Base-by-base conservation (phyloP, 2,797 vertebrate genomes). In the Enteromius mattozi region DNA sequence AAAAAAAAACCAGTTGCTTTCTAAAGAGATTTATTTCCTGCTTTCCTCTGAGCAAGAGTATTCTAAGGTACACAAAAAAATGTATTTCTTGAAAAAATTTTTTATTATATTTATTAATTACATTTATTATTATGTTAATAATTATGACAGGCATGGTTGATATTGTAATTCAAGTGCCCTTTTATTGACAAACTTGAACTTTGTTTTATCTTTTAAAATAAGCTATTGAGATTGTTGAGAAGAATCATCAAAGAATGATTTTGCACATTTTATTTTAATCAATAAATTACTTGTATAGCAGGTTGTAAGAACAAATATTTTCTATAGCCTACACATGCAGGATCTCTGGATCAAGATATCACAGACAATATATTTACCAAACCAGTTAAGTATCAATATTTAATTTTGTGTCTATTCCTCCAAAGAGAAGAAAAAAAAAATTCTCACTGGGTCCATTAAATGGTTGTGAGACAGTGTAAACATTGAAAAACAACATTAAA, bases 321-420 rank as follows among this genome's bases (percentile, higher is more conserved):
- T 47, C 47, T 49, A 49, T 42, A 42, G 40, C 4, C 10, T 72
- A 72, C 21, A 56, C 8, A 56, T n/a, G 21, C 47, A 30, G 14
- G 8, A 74, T 19, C 27, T 51, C 17, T 35, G 30, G 49, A 37
- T 56, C 30, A 56, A 54, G 35, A 14, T 21, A n/a, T 76, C 19
- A 35, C 19, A 76, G 30, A 54, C 19, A 35, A 35, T 35, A 75
- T 75, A 75, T 54, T 75, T 54, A 75, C 10, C 72, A 35, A 35
- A 54, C 49, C 49, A n/a, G 49, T 54, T 35, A 37, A 54, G 12
- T 3, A n/a, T 75, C 12, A 54, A 37, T 75, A n/a, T 19, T 76
- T 37, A 16, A 37, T 37, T 8, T 56, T 76, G 19, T 37, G 12
- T 13, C n/a, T 37, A 56, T 75, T 54, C 19, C 12, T 49, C 30